Percentiles rank a stretch among this genome's conserved stretches.
Evolutionary conservation across 2,113 vertebrate species (phyloP).

Genomic region (Caloenas nicobarica): DNA sequence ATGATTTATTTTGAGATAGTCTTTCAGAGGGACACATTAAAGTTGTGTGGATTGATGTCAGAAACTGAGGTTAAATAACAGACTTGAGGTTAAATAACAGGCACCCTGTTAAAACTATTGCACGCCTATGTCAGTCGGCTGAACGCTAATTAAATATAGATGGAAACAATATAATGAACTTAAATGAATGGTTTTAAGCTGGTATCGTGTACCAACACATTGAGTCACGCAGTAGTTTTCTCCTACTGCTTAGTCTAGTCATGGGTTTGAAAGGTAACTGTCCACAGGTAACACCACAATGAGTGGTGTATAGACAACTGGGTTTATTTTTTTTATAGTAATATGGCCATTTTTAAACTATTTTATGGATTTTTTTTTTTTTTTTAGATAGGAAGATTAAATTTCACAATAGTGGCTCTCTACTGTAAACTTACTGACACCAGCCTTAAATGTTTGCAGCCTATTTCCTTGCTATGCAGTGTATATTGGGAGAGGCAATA

Average conservation of each 20-base stretch:
- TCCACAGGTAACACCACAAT: background rate
- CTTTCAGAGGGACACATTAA: slow-evolving; percentile 64
- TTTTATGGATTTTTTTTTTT: background rate
- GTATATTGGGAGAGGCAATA: background rate
- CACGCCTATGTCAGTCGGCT: slow-evolving; percentile 24
- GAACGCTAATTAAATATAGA: slow-evolving; percentile 66
- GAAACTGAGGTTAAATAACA: slow-evolving; percentile 73
- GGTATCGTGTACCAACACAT: background rate
- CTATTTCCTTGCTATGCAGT: background rate
- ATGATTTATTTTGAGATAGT: slow-evolving; percentile 70
- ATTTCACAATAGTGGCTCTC: background rate
- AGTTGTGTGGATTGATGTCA: slow-evolving; percentile 69
- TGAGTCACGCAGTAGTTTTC: background rate
- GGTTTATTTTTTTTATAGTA: background rate
- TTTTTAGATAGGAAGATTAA: background rate
- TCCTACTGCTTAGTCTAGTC: background rate
- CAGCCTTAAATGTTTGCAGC: background rate
- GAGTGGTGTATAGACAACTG: background rate
- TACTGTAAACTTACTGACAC: background rate
- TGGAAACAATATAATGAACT: slow-evolving; percentile 63
- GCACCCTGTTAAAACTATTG: slow-evolving; percentile 50
- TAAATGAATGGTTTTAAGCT: slow-evolving; percentile 48
- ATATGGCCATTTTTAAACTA: background rate
- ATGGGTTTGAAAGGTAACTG: background rate
- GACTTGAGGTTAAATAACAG: slow-evolving; percentile 64